Evolutionary conservation across 2,113 vertebrate genomes (phyloP).

Genomic region (Tor tambroides): DNA sequence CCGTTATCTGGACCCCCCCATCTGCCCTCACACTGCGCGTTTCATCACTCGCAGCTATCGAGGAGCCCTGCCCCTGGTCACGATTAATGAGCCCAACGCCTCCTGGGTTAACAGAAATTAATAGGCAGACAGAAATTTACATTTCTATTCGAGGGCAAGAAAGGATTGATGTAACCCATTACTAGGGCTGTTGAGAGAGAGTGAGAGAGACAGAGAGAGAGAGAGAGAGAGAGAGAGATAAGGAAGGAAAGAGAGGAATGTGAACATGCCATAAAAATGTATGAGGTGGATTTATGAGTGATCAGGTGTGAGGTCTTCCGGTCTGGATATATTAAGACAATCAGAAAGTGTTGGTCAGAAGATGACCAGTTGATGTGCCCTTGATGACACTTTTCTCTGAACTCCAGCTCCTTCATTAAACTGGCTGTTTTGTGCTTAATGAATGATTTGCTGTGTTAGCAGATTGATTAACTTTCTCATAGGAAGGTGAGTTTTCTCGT

Average conservation of each 20-base stretch:
- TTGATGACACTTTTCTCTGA: conserved; percentile 1
- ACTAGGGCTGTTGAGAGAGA: conserved; percentile 16
- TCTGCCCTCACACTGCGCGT: conserved; percentile 24
- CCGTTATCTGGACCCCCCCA: conserved; percentile 12
- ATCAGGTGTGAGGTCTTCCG: conserved; percentile 28
- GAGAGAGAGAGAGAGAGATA: neutral
- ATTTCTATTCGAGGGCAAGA: conserved; percentile 60
- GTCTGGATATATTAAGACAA: conserved; percentile 11
- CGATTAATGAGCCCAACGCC: conserved; percentile 53
- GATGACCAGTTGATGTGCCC: conserved; percentile 20
- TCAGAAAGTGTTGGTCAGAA: neutral
- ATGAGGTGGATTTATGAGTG: conserved; percentile 52
- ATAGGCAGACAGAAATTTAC: conserved; percentile 61
- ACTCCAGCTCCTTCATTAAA: conserved; percentile 16
- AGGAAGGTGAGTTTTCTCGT: conserved; percentile 1
- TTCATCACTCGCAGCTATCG: conserved; percentile 48
- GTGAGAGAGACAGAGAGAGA: conserved; percentile 9
- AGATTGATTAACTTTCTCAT: conserved; percentile 25
- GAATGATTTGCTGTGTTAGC: neutral
- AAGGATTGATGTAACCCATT: conserved; percentile 58
- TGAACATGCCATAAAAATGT: conserved; percentile 63
- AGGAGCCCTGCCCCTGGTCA: conserved; percentile 39
- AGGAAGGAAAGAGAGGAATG: conserved; percentile 22
- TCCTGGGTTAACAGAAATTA: conserved; percentile 62
- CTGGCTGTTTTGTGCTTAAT: conserved; percentile 8